These are phyloP conservation scores for Bactericera cockerelli DNA, from an alignment of 1,140 invertebrate genomes.

Conservation along the genomic window DNA sequence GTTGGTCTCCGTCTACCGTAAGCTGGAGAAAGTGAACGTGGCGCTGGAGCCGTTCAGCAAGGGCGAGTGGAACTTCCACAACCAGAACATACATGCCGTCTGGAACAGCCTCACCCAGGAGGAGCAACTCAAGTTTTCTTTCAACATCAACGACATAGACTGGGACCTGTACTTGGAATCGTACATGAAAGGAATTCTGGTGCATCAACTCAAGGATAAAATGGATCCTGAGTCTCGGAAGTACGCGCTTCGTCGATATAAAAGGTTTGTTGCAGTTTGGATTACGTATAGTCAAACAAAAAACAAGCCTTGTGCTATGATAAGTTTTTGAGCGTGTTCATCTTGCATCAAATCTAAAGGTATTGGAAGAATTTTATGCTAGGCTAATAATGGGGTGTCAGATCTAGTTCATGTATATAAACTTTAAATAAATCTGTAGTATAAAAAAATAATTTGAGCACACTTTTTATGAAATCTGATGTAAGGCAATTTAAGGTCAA, in stretches of 20 bases:
- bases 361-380: too few species aligned
- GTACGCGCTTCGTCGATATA: not conserved
- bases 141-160: slow-evolving; percentile 36
- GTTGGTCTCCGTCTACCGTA: slow-evolving; percentile 52
- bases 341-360: too few species aligned
- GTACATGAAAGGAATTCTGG: slow-evolving; percentile 40
- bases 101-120: slow-evolving; percentile 37
- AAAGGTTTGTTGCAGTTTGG: too few species aligned
- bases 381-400: too few species aligned
- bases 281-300: too few species aligned
- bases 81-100: slow-evolving; percentile 44
- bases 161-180: slow-evolving; percentile 20
- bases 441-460: too few species aligned
- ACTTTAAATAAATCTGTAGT: too few species aligned
- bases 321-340: too few species aligned
- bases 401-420: too few species aligned
- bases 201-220: slow-evolving; percentile 44
- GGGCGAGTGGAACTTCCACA: slow-evolving; percentile 51
- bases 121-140: slow-evolving; percentile 49
- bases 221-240: slow-evolving; percentile 22
- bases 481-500: too few species aligned
- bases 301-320: too few species aligned
- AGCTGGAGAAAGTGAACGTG: slow-evolving; percentile 50
- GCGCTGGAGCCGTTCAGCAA: slow-evolving; percentile 56
- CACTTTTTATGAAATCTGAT: too few species aligned